Evolutionary conservation across 1,140 invertebrate genomes (phyloP).

Genomic region (Eumeta japonica): DNA sequence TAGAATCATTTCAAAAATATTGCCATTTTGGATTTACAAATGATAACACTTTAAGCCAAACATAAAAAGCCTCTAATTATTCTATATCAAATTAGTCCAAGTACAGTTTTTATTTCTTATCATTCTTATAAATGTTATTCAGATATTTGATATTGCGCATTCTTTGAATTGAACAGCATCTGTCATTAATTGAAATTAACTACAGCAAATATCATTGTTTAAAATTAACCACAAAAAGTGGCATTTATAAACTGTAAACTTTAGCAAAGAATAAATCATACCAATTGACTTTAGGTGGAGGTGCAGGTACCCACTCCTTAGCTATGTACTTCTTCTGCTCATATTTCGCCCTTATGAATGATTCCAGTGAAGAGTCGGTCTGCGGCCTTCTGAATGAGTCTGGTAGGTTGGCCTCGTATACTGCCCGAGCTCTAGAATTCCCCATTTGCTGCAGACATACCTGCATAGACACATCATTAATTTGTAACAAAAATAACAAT

Average conservation of each 20-base stretch:
- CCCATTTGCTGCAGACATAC: slow-evolving; percentile 94
- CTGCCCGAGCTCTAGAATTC: slow-evolving; percentile 92
- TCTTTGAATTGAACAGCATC: neutral
- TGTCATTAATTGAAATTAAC: slow-evolving; percentile 1
- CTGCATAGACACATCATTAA: slow-evolving; percentile 29
- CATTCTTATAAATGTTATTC: too few relatives aligned
- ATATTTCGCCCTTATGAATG: slow-evolving; percentile 96
- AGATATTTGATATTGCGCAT: too few relatives aligned
- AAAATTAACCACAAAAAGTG: slow-evolving; percentile 2
- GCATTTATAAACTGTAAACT: neutral
- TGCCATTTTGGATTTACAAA: too few relatives aligned
- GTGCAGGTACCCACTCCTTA: slow-evolving; percentile 89
- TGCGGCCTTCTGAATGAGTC: slow-evolving; percentile 93
- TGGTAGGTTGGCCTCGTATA: slow-evolving; percentile 96
- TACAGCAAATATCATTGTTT: neutral
- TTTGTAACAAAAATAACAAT: slow-evolving; percentile 2
- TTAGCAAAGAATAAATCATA: slow-evolving; percentile 23
- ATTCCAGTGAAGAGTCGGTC: slow-evolving; percentile 89
- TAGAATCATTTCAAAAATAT: too few relatives aligned
- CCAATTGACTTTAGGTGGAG: slow-evolving; percentile 79
- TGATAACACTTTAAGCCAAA: too few relatives aligned
- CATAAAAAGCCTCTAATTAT: too few relatives aligned
- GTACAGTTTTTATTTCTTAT: too few relatives aligned
- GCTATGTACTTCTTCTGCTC: slow-evolving; percentile 98
- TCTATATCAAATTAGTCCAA: too few relatives aligned